Evolutionary conservation across 1,140 invertebrate species (phyloP).

Genomic region (Dreissena polymorpha): DNA sequence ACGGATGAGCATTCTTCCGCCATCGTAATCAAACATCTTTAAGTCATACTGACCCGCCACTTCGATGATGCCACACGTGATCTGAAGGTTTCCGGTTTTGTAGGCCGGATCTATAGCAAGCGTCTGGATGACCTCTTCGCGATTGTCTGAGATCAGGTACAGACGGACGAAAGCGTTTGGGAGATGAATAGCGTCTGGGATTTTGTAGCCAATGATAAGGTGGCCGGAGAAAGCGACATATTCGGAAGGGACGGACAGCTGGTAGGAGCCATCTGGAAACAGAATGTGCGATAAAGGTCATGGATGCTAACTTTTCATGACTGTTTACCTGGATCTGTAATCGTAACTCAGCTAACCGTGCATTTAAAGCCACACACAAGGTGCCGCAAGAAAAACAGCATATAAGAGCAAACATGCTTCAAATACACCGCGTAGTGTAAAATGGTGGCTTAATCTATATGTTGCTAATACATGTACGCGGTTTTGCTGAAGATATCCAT

Average conservation of each 20-base stretch:
- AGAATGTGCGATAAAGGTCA: neutral
- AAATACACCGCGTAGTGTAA: too few species aligned
- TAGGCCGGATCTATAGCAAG: constrained; percentile 27
- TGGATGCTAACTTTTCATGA: too few species aligned
- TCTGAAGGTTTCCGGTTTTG: constrained; percentile 13
- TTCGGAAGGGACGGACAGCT: constrained; percentile 23
- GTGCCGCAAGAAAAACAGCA: too few species aligned
- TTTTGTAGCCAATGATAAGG: constrained; percentile 33
- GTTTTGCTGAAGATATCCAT: too few species aligned
- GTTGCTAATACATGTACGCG: too few species aligned
- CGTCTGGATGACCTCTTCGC: constrained; percentile 26
- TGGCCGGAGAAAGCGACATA: constrained; percentile 37
- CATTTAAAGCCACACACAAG: too few species aligned
- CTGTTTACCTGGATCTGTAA: too few species aligned
- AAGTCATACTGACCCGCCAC: constrained; percentile 49
- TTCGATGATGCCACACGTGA: constrained; percentile 48
- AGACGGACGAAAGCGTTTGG: constrained; percentile 48
- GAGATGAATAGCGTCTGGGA: constrained; percentile 26
- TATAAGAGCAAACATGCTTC: too few species aligned
- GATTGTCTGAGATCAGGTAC: neutral
- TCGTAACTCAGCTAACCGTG: too few species aligned
- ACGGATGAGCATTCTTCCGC: constrained; percentile 23
- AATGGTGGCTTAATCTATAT: too few species aligned
- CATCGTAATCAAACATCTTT: constrained; percentile 38
- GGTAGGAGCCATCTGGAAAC: constrained; percentile 36